Evolutionary conservation across 2,113 vertebrate species (phyloP).

Genomic region (Bettongia penicillata): DNA sequence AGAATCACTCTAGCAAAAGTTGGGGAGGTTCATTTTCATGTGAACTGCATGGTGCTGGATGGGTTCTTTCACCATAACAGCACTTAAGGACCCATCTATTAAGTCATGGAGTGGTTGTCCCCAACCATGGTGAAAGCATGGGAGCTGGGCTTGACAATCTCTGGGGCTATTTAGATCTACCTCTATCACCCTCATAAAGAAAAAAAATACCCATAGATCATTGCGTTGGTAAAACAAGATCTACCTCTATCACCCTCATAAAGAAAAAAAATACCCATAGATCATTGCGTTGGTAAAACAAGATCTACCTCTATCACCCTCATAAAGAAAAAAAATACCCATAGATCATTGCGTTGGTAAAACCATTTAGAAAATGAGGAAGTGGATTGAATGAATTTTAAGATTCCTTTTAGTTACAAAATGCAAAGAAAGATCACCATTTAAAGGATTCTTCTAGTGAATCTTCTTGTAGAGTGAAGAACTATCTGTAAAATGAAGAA

Average conservation of each 20-base stretch:
- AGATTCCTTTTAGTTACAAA: neutral
- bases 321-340: neutral
- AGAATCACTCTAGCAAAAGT: neutral
- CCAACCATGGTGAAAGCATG: neutral
- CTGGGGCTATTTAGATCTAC: too few relatives aligned
- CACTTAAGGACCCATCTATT: neutral
- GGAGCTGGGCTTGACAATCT: too few relatives aligned
- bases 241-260: too few relatives aligned
- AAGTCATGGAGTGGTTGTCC: neutral
- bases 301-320: neutral
- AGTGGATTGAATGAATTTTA: neutral
- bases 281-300: too few relatives aligned
- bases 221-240: too few relatives aligned
- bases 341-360: neutral
- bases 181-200: too few relatives aligned
- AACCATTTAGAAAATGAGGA: neutral
- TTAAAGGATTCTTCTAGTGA: neutral
- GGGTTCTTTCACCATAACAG: neutral
- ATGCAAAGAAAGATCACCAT: neutral
- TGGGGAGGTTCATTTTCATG: neutral
- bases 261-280: too few relatives aligned
- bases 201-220: too few relatives aligned
- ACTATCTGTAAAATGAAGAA: neutral
- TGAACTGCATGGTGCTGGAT: neutral
- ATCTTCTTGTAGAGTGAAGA: neutral